phyloP scores from a whole-genome alignment of 2,113 vertebrate genomes.

The Phasianus colchicus region DNA sequence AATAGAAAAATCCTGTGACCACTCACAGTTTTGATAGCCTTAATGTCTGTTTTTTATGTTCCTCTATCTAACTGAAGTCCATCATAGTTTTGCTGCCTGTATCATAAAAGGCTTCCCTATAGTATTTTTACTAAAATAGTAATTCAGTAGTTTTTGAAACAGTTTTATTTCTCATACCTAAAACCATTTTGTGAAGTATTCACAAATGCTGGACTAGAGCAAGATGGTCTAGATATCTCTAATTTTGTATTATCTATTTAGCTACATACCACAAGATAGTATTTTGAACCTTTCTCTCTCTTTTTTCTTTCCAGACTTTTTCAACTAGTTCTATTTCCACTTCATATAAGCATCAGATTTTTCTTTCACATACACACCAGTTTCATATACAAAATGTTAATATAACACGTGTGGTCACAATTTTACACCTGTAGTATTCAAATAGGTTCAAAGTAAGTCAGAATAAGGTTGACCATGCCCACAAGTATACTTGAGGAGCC shows the following conservation, averaged over 20 bases:
- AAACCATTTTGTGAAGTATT: not conserved
- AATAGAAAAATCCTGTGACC: not conserved
- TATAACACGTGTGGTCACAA: conserved; percentile 14
- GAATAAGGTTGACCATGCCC: not conserved
- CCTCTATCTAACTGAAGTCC: not conserved
- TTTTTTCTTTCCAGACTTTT: not conserved
- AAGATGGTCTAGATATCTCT: not conserved
- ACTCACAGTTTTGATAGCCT: not conserved
- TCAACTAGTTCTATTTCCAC: conserved; percentile 30
- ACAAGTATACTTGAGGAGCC: not conserved
- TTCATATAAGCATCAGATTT: conserved; percentile 36
- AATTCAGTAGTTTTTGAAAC: not conserved
- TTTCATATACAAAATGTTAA: conserved; percentile 7
- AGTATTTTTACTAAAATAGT: not conserved
- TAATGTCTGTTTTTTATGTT: not conserved
- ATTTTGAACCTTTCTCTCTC: not conserved
- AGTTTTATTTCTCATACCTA: not conserved
- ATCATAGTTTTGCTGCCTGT: not conserved
- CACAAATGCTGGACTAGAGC: not conserved
- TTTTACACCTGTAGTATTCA: conserved; percentile 34
- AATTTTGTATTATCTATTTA: not conserved
- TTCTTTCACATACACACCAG: not conserved
- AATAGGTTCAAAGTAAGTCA: conserved; percentile 25
- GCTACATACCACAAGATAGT: not conserved
- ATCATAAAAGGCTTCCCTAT: not conserved